Conservation (phyloP, 2,797 vertebrate genomes). For the Cossypha niveicapilla region DNA sequence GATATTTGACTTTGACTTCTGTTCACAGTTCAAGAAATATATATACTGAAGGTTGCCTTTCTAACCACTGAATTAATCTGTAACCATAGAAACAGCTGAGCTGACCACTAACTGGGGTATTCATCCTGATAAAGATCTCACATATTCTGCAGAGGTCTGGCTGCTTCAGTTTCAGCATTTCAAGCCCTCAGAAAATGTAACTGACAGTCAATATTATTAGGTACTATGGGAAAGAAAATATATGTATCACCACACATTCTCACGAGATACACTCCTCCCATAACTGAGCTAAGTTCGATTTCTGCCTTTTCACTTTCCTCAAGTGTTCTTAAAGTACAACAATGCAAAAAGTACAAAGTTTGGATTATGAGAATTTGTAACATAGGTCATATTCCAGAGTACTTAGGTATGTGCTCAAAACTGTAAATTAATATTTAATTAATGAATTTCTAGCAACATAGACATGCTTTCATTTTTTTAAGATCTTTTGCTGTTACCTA, state of each 20-base stretch:
- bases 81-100: slow-evolving; percentile 34
- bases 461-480: neutral
- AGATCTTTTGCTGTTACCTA: neutral
- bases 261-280: neutral
- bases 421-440: neutral
- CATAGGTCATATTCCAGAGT: neutral
- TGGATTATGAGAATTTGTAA: neutral
- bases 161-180: neutral
- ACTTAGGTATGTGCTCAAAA: neutral
- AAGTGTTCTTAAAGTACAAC: neutral
- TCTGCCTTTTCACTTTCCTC: neutral
- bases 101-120: neutral
- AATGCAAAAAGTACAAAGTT: neutral
- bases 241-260: neutral
- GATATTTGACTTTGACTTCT: neutral
- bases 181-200: neutral
- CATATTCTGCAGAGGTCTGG: neutral
- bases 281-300: neutral
- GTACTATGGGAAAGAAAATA: neutral
- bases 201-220: neutral
- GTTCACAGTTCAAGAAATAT: neutral
- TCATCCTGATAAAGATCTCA: neutral
- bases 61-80: neutral
- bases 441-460: neutral
- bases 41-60: neutral